phyloP scores from a whole-genome alignment of 2,888 invertebrate species.

The Cordilura impudica region DNA sequence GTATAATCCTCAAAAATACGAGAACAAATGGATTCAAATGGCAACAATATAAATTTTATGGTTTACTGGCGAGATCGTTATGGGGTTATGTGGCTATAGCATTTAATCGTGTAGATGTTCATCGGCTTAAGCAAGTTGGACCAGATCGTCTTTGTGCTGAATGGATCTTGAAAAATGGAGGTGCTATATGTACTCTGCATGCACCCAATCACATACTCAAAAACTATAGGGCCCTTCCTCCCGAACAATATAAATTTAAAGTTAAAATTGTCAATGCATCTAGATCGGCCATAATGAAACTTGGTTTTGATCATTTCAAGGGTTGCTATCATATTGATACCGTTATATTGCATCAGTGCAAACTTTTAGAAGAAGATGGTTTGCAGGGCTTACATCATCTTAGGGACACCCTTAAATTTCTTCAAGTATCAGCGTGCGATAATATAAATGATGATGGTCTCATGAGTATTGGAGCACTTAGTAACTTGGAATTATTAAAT shows the following conservation, averaged over 20 bases:
- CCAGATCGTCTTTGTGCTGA: conserved; percentile 94
- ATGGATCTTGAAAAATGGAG: conserved; percentile 96
- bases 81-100: conserved; percentile 77
- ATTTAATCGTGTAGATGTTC: conserved; percentile 84
- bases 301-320: conserved; percentile 90
- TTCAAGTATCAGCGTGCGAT: conserved; percentile 87
- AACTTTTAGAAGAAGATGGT: conserved; percentile 86
- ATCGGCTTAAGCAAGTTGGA: conserved; percentile 85
- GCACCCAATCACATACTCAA: conserved; percentile 78
- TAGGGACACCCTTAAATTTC: conserved; percentile 80
- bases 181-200: conserved; percentile 85
- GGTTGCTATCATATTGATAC: conserved; percentile 85
- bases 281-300: conserved; percentile 87
- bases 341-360: conserved; percentile 86
- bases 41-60: neutral
- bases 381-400: conserved; percentile 82
- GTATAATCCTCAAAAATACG: neutral
- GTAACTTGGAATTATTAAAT: conserved; percentile 81
- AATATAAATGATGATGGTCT: conserved; percentile 87
- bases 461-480: conserved; percentile 80
- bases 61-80: conserved; percentile 36
- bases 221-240: conserved; percentile 88
- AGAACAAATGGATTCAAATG: neutral
- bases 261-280: conserved; percentile 88
- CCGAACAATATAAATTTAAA: conserved; percentile 77